Conservation (phyloP, 2,888 invertebrate genomes). For the Mesorhabditis belari region DNA sequence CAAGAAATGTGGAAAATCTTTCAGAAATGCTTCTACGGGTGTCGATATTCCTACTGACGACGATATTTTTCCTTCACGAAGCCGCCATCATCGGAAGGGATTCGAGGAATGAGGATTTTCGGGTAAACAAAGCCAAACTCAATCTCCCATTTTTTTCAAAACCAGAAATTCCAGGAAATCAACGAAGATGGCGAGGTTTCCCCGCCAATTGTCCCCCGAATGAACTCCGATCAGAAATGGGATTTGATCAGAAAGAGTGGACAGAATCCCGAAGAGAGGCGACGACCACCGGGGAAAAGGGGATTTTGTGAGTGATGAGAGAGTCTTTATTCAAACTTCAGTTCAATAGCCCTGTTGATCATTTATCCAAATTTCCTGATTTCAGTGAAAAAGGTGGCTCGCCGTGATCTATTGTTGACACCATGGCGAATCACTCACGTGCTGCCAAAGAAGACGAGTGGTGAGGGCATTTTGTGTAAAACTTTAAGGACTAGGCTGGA, state of each 20-base stretch:
- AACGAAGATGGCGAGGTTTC: constrained; percentile 3
- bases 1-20: too few relatives aligned
- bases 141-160: too few relatives aligned
- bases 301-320: not conserved
- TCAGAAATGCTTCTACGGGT: too few relatives aligned
- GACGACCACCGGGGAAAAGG: constrained; percentile 2
- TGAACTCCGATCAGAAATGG: constrained; percentile 19
- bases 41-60: too few relatives aligned
- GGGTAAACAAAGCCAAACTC: too few relatives aligned
- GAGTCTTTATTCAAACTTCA: too few relatives aligned
- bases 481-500: too few relatives aligned
- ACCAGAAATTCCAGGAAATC: not conserved
- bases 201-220: constrained; percentile 10
- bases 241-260: constrained; percentile 23
- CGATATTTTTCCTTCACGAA: too few relatives aligned
- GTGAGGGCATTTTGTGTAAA: too few relatives aligned
- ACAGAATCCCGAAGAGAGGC: constrained; percentile 17
- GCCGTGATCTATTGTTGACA: constrained; percentile 23
- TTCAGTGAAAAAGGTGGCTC: not conserved
- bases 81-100: too few relatives aligned
- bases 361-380: not conserved
- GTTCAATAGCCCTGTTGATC: too few relatives aligned
- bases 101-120: too few relatives aligned
- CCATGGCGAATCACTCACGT: constrained; percentile 26
- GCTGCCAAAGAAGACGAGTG: constrained; percentile 15